These are phyloP conservation scores for Erebia aethiops DNA, from an alignment of 2,888 invertebrate genomes.

Conservation along the genomic window DNA sequence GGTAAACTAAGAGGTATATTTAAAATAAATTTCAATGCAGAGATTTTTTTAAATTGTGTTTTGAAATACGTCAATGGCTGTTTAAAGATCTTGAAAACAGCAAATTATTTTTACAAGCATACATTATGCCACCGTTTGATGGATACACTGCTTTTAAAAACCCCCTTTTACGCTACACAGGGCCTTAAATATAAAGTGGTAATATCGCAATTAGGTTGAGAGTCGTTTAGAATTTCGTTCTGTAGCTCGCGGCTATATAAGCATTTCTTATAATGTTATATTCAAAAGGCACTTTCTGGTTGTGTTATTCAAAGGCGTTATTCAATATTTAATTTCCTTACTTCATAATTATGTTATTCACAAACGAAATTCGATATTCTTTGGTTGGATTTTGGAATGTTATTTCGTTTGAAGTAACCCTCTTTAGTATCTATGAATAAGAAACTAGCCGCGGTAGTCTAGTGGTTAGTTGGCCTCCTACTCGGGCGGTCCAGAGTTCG, in stretches of 20 bases:
- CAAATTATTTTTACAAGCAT: too few species aligned
- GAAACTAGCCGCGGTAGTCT: background rate
- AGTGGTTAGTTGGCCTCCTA: too few species aligned
- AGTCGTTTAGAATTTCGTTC: conserved; percentile 8
- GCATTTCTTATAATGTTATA: conserved; percentile 8
- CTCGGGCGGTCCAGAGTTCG: too few species aligned
- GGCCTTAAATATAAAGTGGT: conserved; percentile 27
- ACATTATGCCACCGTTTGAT: too few species aligned
- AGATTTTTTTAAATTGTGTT: too few species aligned
- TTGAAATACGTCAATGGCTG: too few species aligned
- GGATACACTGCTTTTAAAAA: too few species aligned
- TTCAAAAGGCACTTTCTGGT: background rate
- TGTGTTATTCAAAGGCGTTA: background rate
- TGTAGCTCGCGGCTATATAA: background rate
- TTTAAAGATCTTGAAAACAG: too few species aligned
- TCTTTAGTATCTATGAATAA: too few species aligned
- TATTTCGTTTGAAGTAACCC: background rate
- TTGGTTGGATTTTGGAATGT: background rate
- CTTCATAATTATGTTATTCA: background rate
- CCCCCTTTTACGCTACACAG: too few species aligned
- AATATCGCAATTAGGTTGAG: conserved; percentile 21
- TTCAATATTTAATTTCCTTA: background rate
- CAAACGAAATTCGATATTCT: background rate
- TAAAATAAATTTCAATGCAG: too few species aligned
- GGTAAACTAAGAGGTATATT: too few species aligned